Evolutionary conservation across 2,888 invertebrate genomes (phyloP), one percentile per base, ranked within the genome.

Genomic region (Tenthredo amoena): DNA sequence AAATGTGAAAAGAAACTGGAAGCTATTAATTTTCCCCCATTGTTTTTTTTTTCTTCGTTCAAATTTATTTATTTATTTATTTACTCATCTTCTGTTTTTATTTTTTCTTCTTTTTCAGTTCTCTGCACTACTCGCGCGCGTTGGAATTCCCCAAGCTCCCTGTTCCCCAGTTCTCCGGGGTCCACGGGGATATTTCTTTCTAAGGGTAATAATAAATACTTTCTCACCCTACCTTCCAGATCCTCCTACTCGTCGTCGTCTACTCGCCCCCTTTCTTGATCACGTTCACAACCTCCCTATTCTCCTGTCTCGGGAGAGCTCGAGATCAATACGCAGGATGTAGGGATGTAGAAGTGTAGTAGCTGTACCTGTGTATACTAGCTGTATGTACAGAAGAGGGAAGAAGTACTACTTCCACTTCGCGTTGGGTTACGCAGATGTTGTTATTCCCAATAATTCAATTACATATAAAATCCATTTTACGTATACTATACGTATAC

Each of bases 231-330:
- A 15, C 18, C 12, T 31, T 18, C 34, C 34, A 34, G 34, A 68
- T 68, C 31, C 68, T 34, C 68, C 34, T 68, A 68, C 68, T 34
- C 74, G 40, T 62, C 62, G 40, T 43, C 74, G 40, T 74, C 74
- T 74, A 21, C 40, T 26, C 74, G 21, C 43, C 74, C 74, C 21
- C 43, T 21, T 21, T 74, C 74, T 74, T 74, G 74, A 74, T 74
- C 74, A 74, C 74, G 74, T 74, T 74, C 43, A 43, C 37, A 43
- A 74, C 74, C 74, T 74, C 43, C 43, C 74, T 34, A 34, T 34
- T 31, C 68, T 34, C 15, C 68, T 74, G 74, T 74, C 74, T 74
- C 74, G 43, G 40, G 74, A 74, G 74, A 74, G 74, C 74, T 74
- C 21, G 43, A 74, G 74, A 74, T 74, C 74, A 74, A 74, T 74